Conservation (phyloP, 2,797 vertebrate species). For the Halcyon chelicuti region DNA sequence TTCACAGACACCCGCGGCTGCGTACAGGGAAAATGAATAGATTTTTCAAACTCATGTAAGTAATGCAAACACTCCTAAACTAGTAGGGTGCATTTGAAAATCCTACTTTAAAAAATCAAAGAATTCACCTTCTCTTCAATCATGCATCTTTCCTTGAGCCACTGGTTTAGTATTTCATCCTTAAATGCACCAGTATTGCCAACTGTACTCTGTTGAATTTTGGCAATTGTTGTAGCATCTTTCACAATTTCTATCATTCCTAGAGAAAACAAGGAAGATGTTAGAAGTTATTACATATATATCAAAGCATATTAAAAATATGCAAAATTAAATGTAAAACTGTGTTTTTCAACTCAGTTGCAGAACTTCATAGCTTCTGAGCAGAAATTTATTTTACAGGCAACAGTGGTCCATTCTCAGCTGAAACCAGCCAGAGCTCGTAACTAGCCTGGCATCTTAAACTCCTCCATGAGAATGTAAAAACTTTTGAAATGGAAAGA, state of each 20-base stretch:
- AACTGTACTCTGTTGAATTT: conserved; percentile 97
- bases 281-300: neutral
- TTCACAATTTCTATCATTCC: conserved; percentile 99
- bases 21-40: neutral
- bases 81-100: neutral
- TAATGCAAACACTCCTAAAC: neutral
- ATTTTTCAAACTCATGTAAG: neutral
- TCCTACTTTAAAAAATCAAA: neutral
- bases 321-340: neutral
- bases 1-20: neutral
- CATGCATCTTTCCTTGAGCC: conserved; percentile 93
- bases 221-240: conserved; percentile 96
- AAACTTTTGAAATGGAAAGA: neutral
- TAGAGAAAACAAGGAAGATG: conserved; percentile 50
- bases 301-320: neutral
- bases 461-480: neutral
- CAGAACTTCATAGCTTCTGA: neutral
- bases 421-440: neutral
- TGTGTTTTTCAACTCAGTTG: neutral
- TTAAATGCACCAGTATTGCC: conserved; percentile 98
- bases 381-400: neutral
- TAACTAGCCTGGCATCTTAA: neutral
- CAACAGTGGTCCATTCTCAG: neutral
- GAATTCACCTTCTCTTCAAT: conserved; percentile 91
- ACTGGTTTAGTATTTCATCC: conserved; percentile 94